These are phyloP conservation scores for Hippocampus mohnikei DNA, from an alignment of 2,113 vertebrate species.

Conservation along the genomic window DNA sequence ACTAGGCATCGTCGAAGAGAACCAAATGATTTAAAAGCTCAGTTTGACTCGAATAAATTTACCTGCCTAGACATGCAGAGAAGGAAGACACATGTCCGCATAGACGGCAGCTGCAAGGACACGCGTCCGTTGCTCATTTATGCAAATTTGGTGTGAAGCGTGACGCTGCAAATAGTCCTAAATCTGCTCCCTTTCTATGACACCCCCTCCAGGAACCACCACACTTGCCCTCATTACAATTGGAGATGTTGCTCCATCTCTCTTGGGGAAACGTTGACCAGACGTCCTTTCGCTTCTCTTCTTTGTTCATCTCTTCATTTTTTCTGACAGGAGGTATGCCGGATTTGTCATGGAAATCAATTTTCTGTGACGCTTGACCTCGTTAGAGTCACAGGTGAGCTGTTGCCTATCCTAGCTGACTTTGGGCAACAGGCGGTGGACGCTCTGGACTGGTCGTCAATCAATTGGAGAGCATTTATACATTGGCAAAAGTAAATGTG, in stretches of 20 bases:
- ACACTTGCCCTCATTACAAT: slow-evolving; percentile 54
- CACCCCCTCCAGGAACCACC: slow-evolving; percentile 29
- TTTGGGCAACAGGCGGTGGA: not conserved
- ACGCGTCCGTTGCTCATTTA: slow-evolving; percentile 64
- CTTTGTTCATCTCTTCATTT: slow-evolving; percentile 29
- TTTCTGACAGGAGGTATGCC: not conserved
- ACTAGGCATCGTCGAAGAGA: not conserved
- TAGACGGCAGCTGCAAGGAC: slow-evolving; percentile 58
- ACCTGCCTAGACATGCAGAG: not conserved
- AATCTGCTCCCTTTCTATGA: slow-evolving; percentile 22
- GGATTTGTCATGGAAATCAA: not conserved
- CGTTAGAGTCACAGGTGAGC: not conserved
- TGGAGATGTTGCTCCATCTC: slow-evolving; percentile 48
- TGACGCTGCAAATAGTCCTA: slow-evolving; percentile 48
- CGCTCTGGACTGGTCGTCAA: not conserved
- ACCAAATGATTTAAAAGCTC: not conserved
- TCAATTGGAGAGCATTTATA: not conserved
- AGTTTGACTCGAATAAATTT: slow-evolving; percentile 13
- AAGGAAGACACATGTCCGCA: slow-evolving; percentile 13
- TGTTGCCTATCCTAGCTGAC: not conserved
- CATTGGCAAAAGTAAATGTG: too few species aligned
- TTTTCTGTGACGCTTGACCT: not conserved
- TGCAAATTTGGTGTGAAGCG: slow-evolving; percentile 47
- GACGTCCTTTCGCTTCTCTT: slow-evolving; percentile 49
- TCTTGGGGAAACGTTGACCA: slow-evolving; percentile 48